Conservation (phyloP, 2,797 vertebrate species). For the Danio tinwini region DNA sequence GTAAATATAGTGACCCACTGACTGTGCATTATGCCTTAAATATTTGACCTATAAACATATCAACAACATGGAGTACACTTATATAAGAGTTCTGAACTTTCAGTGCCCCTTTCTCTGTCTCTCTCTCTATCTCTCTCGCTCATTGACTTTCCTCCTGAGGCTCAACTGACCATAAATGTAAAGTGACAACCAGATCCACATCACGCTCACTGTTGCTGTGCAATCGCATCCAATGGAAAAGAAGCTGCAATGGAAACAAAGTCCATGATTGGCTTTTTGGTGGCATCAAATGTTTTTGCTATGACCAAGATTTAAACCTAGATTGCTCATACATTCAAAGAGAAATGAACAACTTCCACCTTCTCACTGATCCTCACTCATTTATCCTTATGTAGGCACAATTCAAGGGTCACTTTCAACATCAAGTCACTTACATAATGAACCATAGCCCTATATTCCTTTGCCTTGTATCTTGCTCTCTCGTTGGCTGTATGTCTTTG, state of each 20-base stretch:
- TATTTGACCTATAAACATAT: constrained; percentile 7
- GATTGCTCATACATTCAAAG: background rate
- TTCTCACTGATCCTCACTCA: background rate
- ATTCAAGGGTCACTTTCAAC: background rate
- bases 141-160: constrained; percentile 25
- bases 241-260: background rate
- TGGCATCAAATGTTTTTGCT: background rate
- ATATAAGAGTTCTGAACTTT: constrained; percentile 38
- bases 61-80: constrained; percentile 15
- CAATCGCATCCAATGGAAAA: constrained; percentile 48
- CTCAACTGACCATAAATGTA: constrained; percentile 27
- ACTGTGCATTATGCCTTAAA: background rate
- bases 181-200: constrained; percentile 63
- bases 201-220: constrained; percentile 68
- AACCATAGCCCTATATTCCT: background rate
- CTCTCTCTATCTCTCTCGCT: background rate
- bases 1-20: background rate
- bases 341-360: background rate
- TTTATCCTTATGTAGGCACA: background rate
- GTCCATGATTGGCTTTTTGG: constrained; percentile 5
- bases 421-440: constrained; percentile 9
- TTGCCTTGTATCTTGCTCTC: no score
- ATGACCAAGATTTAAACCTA: background rate
- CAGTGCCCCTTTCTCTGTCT: background rate
- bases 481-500: no score